Evolutionary conservation across 2,888 invertebrate genomes (phyloP), one percentile per base, ranked within the genome.

Genomic region (Cheilosia scutellata): DNA sequence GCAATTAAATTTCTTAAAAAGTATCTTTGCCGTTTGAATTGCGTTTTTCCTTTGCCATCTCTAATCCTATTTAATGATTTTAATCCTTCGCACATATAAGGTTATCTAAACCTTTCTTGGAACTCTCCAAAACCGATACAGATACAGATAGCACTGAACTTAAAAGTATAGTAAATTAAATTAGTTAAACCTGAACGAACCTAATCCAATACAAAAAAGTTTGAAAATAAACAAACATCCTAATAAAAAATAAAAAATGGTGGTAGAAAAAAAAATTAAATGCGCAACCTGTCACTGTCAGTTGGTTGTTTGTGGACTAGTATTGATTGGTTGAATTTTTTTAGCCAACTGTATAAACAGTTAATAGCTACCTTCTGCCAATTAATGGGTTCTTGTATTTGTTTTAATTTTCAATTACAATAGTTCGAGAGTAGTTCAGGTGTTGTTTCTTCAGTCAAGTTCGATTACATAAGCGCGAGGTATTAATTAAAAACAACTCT

Each of bases 201-300:
- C 29, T 66, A 29, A 66, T 66, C 42, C 66, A 66, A 66, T 66
- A 66, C 40, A 37, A 53, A 55, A 51, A 29, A 11, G 20, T 25
- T 37, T 37, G 11, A 37, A 49, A 11, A 20, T 49, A 49, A 9
- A 25, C 11, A 25, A 49, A 20, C 7, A 11, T 1, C 0, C 49
- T 11, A 37, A 37, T 4, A 11, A 11, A 37, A 4, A 37, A 29
- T 5, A 2, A 29, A 29, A 29, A 37, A 11, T 31, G 6, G 31
- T 20, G 3, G 37, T 11, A 11, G 16, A 6, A 6, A 16, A 47
- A n/a, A 16, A n/a, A 44, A 16, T 44, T 16, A 20, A 16, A 16
- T 20, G 44, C 44, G 44, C 44, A 47, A n/a, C n/a, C 7, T 47
- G 16, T 16, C 13, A 44, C 5, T 13, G 16, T 20, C 20, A 2